A percentile compares a stretch with the other conserved stretches of the same genome.
Conservation (phyloP, 2,888 invertebrate genomes). For the Xestia sexstrigata region DNA sequence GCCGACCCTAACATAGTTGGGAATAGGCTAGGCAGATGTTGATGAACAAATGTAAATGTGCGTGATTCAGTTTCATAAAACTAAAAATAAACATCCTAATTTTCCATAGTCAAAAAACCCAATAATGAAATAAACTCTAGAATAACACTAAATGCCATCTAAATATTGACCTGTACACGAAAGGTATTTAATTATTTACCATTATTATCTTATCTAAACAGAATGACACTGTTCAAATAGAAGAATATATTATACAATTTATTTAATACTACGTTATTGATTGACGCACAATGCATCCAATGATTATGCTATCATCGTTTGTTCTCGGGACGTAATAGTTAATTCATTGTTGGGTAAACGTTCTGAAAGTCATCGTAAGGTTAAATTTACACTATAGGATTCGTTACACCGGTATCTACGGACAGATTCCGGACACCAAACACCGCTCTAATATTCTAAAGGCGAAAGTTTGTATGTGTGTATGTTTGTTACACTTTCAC, state of each 20-base stretch:
- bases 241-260: slow-evolving; percentile 37
- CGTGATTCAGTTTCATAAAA: too few relatives aligned
- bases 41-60: too few relatives aligned
- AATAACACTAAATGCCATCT: background rate
- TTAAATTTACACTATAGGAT: slow-evolving; percentile 2
- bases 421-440: background rate
- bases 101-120: background rate
- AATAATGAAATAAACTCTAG: background rate
- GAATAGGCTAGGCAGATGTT: too few relatives aligned
- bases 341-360: slow-evolving; percentile 13
- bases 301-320: slow-evolving; percentile 39
- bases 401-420: background rate
- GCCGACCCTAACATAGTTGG: too few relatives aligned
- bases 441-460: background rate
- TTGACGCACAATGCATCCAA: slow-evolving; percentile 43
- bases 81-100: background rate
- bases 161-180: slow-evolving; percentile 14
- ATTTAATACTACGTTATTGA: slow-evolving; percentile 32
- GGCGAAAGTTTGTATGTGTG: too few relatives aligned
- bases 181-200: background rate
- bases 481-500: too few relatives aligned
- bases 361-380: slow-evolving; percentile 43
- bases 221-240: slow-evolving; percentile 8
- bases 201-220: slow-evolving; percentile 24
- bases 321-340: slow-evolving; percentile 17